Conservation (phyloP, 2,113 vertebrate species). For the Donacobius atricapilla region DNA sequence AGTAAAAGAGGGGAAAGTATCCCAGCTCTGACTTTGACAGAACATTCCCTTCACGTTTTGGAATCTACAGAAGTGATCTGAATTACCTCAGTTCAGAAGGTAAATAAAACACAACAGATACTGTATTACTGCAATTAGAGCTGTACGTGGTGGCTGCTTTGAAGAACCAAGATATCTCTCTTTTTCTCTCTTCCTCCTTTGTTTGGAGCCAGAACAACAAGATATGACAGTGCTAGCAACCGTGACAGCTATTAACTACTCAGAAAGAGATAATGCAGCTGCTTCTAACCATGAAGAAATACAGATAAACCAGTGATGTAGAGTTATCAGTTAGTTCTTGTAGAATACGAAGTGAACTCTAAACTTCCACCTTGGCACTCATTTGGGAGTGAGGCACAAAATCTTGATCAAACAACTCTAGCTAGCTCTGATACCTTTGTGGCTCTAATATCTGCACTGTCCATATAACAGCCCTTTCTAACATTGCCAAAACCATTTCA, state of each 20-base stretch:
- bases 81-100: not conserved
- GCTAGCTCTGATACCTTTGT: not conserved
- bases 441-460: not conserved
- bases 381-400: not conserved
- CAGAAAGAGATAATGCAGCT: not conserved
- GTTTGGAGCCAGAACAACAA: not conserved
- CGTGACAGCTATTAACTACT: not conserved
- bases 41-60: not conserved
- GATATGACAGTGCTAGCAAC: not conserved
- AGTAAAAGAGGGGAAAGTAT: not conserved
- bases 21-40: not conserved
- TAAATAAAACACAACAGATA: not conserved
- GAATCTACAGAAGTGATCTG: not conserved
- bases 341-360: not conserved
- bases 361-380: not conserved
- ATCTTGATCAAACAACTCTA: not conserved
- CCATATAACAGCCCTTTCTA: not conserved
- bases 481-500: not conserved
- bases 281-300: not conserved
- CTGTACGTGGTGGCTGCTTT: not conserved
- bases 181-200: not conserved
- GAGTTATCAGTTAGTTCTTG: not conserved
- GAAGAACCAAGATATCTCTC: not conserved
- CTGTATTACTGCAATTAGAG: not conserved
- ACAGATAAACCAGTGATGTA: not conserved